Base-by-base conservation (phyloP, 2,113 vertebrate species). In the Tupaia chinensis region DNA sequence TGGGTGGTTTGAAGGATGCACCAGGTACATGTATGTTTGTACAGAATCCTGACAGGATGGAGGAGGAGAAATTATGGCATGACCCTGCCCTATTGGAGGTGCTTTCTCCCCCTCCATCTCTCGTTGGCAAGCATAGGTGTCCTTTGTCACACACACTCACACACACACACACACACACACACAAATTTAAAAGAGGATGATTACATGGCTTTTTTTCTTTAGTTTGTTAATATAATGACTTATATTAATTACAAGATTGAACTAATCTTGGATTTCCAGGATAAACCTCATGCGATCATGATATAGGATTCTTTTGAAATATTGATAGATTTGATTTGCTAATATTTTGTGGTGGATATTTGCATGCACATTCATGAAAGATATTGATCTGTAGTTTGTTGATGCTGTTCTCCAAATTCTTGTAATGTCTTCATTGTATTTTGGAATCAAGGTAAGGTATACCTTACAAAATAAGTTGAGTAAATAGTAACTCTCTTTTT, bases 281-380 rank as follows among this genome's bases (percentile, higher is more conserved):
- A n/a, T 92, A 69, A 85, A 61, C 6, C 10, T 80, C 73, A 68
- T 16, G 3, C 16, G 66, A 56, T 80, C 17, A 34, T 87, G 68
- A 58, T 17, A 2, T 61, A 25, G 66, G 79, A 79, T 92, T 87
- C 32, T 79, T 94, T 85, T 4, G 68, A 79, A 70, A 68, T 92
- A 56, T 61, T 79, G 89, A 89, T 89, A 12, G 9, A 76, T 74
- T 91, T 91, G 69, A 58, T 94, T 76, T 85, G 60, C 19, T 74
- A 61, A 20, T 4, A 34, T 84, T 89, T 89, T 72, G 10, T 15
- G 91, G 63, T 87, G 9, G 44, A 68, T 72, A 72, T 87, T 69
- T 76, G 10, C 12, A 34, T 34, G 4, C 65, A 44, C 19, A 6
- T 17, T 84, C 8, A 14, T 77, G 68, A 87, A 61, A 74, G 54